These are phyloP conservation scores for Aphelenchoides avenae DNA, from an alignment of 1,140 invertebrate genomes.

Conservation along the genomic window DNA sequence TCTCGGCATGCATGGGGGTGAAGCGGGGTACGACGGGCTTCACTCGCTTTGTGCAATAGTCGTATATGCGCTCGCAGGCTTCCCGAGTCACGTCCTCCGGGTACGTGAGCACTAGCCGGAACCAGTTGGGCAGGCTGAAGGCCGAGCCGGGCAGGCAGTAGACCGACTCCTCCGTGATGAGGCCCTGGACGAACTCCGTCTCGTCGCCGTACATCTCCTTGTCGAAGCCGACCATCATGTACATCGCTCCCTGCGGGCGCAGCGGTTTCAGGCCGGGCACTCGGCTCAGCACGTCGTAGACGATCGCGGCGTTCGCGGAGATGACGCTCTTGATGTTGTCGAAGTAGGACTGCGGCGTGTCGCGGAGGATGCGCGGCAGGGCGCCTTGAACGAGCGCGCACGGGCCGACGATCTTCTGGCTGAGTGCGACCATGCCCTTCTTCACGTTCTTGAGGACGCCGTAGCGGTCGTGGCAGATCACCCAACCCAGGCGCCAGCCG, in stretches of 20 bases:
- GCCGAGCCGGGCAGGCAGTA: slow-evolving; percentile 90
- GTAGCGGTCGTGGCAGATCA: slow-evolving; percentile 82
- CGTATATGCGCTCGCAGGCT: slow-evolving; percentile 49
- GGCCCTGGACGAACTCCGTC: slow-evolving; percentile 77
- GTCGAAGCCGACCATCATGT: slow-evolving; percentile 89
- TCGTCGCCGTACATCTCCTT: slow-evolving; percentile 76
- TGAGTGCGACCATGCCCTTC: slow-evolving; percentile 54
- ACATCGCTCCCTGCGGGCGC: slow-evolving; percentile 94
- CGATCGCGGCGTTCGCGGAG: slow-evolving; percentile 76
- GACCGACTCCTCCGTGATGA: slow-evolving; percentile 89
- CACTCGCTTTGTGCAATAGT: slow-evolving; percentile 25
- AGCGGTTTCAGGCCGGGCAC: slow-evolving; percentile 81
- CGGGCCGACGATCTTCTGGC: slow-evolving; percentile 59
- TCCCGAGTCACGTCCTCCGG: slow-evolving; percentile 50
- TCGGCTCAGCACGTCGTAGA: slow-evolving; percentile 69
- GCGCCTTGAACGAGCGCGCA: slow-evolving; percentile 74
- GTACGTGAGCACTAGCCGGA: slow-evolving; percentile 58
- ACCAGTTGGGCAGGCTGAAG: slow-evolving; percentile 57
- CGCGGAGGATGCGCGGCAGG: slow-evolving; percentile 76
- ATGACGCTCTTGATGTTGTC: slow-evolving; percentile 72
- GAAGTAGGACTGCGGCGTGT: slow-evolving; percentile 79
- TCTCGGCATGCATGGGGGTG: too few relatives aligned
- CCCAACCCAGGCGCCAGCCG: slow-evolving; percentile 95
- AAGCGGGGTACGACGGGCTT: too few relatives aligned
- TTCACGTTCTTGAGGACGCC: slow-evolving; percentile 61